Base-by-base conservation (phyloP, 2,888 invertebrate genomes). In the Campoplex capitator region DNA sequence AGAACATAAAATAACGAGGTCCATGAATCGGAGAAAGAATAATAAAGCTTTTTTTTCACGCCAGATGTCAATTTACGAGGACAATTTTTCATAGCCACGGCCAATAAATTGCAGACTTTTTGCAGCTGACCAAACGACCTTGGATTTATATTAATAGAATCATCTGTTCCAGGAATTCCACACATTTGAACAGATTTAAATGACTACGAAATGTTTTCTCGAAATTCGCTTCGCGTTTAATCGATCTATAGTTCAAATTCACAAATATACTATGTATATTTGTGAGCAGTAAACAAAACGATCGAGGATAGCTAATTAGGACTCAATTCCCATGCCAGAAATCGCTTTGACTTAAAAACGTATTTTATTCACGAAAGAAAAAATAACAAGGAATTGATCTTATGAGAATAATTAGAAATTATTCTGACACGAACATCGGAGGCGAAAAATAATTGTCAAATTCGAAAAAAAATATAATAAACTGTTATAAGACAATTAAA, bases 71-170 rank as follows among this genome's bases (percentile, higher is more conserved):
- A 75, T 28, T 13, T n/a, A 51, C 38, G 56, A 45, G 6, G 42
- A 67, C 32, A n/a, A 77, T 58, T 35, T 67, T 65, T 45, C 51
- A 13, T 38, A 75, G 70, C 56, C 58, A 82, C 71, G 83, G 75
- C 83, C 78, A 82, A 45, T 62, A 58, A 71, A 51, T 79, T 18
- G 28, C 42, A 28, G 7, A 32, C 45, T 70, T 67, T 68, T 62
- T 23, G 38, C 35, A 35, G 28, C 42, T 35, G 75, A 65, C 65
- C 62, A 13, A 70, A 75, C 51, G 75, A 83, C 83, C 85, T 88
- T 86, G 78, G 32, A 78, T 81, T 65, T 86, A 56, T 86, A 81
- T 83, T 71, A 78, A 86, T 88, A 88, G 77, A 79, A n/a, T n/a
- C 67, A 38, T 67, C 62, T 78, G 45, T 74, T 88, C 80, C 83